Conservation (phyloP, 2,113 vertebrate genomes). For the Anolis carolinensis region DNA sequence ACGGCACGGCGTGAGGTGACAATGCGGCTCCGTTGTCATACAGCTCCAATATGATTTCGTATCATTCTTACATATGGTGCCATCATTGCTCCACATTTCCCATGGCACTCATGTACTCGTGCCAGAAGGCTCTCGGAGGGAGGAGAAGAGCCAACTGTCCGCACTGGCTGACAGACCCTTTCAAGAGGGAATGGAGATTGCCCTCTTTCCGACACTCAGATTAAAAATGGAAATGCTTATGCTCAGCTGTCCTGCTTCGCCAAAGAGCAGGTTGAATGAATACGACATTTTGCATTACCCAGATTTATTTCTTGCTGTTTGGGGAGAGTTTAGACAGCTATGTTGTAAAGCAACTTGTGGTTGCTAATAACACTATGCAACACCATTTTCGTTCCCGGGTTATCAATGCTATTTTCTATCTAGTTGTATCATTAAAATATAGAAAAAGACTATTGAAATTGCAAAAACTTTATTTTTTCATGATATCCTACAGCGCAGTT, state of each 20-base stretch:
- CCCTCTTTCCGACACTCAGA: neutral
- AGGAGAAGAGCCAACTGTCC: conserved; percentile 16
- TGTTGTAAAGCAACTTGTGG: no score
- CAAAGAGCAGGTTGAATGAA: neutral
- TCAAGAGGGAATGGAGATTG: conserved; percentile 31
- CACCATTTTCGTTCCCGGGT: no score
- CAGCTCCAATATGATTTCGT: conserved; percentile 63
- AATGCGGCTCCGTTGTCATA: conserved; percentile 61
- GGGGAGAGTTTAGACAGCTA: no score
- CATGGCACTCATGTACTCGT: conserved; percentile 37
- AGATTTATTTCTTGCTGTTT: neutral
- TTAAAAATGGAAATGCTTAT: conserved; percentile 28
- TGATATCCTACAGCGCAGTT: no score
- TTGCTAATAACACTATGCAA: no score
- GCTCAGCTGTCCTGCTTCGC: conserved; percentile 29
- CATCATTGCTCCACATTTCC: conserved; percentile 50
- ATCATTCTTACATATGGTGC: conserved; percentile 60
- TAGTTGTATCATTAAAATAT: no score
- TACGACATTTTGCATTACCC: neutral
- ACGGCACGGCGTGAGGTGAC: conserved; percentile 52
- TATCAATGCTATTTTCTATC: no score
- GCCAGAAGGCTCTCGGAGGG: conserved; percentile 41
- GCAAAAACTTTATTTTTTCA: no score
- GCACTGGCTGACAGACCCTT: conserved; percentile 29
- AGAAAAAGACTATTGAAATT: no score